Base-by-base conservation (phyloP, 2,888 invertebrate genomes). In the Cryptophagus acutangulus region DNA sequence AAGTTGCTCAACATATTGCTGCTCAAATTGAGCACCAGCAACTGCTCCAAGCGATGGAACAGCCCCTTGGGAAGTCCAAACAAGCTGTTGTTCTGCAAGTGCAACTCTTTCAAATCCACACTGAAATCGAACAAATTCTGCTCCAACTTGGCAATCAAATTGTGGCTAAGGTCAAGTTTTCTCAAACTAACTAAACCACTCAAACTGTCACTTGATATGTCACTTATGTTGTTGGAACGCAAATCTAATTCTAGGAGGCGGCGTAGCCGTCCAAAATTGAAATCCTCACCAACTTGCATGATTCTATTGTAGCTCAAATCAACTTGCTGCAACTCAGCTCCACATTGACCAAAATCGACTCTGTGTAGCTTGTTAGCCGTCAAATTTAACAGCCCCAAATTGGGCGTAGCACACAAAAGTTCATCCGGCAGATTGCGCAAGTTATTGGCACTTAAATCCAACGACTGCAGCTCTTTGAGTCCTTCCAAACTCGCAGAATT, bases 381-480 rank as follows among this genome's bases (percentile, higher is more conserved):
- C 60, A 92, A 74, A 74, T 93, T 92, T 36, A 93, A 72, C 49
- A 82, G 78, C 66, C 87, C 86, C 45, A 91, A 74, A 69, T 84
- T 88, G 57, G 81, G 78, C 63, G 90, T 70, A 31, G 81, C 78
- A 70, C 91, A 91, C 49, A 81, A 78, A 57, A 82, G 83, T 54
- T 84, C 82, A 20, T 5, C 5, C 30, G 90, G 88, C 63, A 91
- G 67, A 49, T 81, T 79, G 56, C 85, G 78, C 51, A 92, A 78
- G 72, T 90, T 89, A 73, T 88, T 91, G 70, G 85, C 82, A 61
- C 82, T 81, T 67, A 92, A 73, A 70, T 90, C 85, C 59, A 91
- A 72, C 42, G 78, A 76, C 65, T 85, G 85, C 36, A 92, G 73
- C 68, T 89, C 88, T 59, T 82, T 79, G 54, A 92, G 74, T 46